phyloP scores from a whole-genome alignment of 2,113 vertebrate species.

The Gopherus evgoodei region DNA sequence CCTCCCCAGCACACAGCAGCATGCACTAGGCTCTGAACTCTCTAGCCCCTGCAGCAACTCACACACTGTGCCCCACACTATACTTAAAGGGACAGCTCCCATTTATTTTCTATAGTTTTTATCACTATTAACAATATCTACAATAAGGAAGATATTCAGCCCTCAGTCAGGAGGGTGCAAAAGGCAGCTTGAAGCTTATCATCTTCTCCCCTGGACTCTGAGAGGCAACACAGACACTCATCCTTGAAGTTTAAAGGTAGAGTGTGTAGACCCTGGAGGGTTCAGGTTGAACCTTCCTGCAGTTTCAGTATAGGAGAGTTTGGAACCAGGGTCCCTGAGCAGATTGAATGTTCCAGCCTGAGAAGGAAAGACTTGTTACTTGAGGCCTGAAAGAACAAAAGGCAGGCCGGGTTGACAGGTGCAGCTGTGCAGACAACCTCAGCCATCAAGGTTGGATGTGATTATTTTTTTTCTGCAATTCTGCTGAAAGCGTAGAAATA shows the following conservation, averaged over 20 bases:
- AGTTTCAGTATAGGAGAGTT: neutral
- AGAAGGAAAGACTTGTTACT: neutral
- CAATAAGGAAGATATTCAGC: neutral
- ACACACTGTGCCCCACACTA: too few relatives aligned
- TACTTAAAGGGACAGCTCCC: too few relatives aligned
- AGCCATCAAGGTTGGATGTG: neutral
- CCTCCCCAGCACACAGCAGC: too few relatives aligned
- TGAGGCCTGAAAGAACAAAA: neutral
- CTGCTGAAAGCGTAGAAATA: slow-evolving; percentile 6
- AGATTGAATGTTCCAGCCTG: neutral
- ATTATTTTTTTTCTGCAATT: neutral
- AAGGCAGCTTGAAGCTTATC: neutral
- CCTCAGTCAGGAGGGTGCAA: neutral
- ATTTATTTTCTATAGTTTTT: too few relatives aligned
- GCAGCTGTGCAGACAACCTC: neutral
- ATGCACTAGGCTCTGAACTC: too few relatives aligned
- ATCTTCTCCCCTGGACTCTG: neutral
- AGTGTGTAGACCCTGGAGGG: rapidly evolving
- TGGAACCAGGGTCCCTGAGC: neutral
- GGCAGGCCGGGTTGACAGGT: neutral
- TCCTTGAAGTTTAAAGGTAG: neutral
- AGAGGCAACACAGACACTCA: neutral
- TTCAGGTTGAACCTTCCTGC: neutral
- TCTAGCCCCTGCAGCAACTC: too few relatives aligned
- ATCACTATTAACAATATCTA: neutral